Evolutionary conservation across 1,140 invertebrate species (phyloP).

Genomic region (Drosophila bifasciata): DNA sequence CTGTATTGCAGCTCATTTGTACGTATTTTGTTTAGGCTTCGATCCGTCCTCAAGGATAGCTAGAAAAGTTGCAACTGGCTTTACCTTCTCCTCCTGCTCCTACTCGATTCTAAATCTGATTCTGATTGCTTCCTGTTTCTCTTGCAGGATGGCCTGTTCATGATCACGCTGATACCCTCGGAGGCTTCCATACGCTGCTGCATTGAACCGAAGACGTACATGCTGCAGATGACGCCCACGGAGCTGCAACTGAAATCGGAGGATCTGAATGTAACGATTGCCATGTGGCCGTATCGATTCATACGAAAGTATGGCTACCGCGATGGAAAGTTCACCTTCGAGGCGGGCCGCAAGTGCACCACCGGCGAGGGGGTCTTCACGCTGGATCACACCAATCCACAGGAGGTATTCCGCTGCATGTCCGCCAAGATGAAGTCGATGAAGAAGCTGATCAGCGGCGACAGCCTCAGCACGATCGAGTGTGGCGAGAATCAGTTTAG

Average conservation of each 20-base stretch:
- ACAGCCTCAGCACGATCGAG: constrained; percentile 87
- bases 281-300: constrained; percentile 94
- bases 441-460: constrained; percentile 90
- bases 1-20: constrained; percentile 90
- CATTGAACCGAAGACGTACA: constrained; percentile 89
- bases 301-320: constrained; percentile 93
- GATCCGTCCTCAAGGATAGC: too few relatives aligned
- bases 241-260: constrained; percentile 90
- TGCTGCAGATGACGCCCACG: constrained; percentile 89
- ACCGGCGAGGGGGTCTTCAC: constrained; percentile 94
- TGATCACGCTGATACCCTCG: constrained; percentile 90
- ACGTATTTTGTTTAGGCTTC: constrained; percentile 38
- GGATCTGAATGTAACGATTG: constrained; percentile 87
- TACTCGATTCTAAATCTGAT: neutral
- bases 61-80: too few relatives aligned
- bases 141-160: constrained; percentile 89
- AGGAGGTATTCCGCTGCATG: constrained; percentile 92
- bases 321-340: constrained; percentile 93
- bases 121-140: neutral
- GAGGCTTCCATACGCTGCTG: constrained; percentile 91
- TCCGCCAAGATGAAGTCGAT: constrained; percentile 92
- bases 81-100: too few relatives aligned
- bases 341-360: constrained; percentile 94
- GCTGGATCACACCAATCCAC: constrained; percentile 90
- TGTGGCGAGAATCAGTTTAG: constrained; percentile 90